These are phyloP conservation scores for Cinclus cinclus DNA, from an alignment of 2,113 vertebrate species.

Conservation along the genomic window DNA sequence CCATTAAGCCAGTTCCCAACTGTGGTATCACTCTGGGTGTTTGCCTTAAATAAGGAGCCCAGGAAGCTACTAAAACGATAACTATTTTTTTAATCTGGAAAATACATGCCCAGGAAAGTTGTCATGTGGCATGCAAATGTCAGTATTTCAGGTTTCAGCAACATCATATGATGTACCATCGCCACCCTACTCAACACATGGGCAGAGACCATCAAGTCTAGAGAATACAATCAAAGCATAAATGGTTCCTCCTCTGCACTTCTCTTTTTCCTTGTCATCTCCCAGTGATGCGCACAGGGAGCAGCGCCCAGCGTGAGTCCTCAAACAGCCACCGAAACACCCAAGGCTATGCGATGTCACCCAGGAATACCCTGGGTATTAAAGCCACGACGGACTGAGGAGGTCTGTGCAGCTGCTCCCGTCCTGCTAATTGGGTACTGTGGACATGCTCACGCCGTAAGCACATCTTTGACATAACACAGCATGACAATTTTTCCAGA, in stretches of 20 bases:
- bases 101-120: not conserved
- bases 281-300: not conserved
- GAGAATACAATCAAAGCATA: not conserved
- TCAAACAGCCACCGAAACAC: not conserved
- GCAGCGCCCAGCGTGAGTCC: not conserved
- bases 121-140: not conserved
- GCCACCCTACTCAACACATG: not conserved
- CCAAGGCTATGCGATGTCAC: not conserved
- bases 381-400: rapidly evolving
- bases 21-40: not conserved
- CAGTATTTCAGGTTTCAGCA: not conserved
- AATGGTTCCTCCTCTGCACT: not conserved
- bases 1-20: not conserved
- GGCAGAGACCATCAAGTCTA: not conserved
- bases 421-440: not conserved
- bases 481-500: slow-evolving; percentile 32
- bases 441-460: not conserved
- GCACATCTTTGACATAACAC: slow-evolving; percentile 1
- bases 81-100: not conserved
- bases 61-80: not conserved
- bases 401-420: not conserved
- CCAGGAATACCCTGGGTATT: not conserved
- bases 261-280: not conserved
- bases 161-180: not conserved
- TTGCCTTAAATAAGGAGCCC: not conserved